phyloP scores from a whole-genome alignment of 2,113 vertebrate species.

The Daubentonia madagascariensis region DNA sequence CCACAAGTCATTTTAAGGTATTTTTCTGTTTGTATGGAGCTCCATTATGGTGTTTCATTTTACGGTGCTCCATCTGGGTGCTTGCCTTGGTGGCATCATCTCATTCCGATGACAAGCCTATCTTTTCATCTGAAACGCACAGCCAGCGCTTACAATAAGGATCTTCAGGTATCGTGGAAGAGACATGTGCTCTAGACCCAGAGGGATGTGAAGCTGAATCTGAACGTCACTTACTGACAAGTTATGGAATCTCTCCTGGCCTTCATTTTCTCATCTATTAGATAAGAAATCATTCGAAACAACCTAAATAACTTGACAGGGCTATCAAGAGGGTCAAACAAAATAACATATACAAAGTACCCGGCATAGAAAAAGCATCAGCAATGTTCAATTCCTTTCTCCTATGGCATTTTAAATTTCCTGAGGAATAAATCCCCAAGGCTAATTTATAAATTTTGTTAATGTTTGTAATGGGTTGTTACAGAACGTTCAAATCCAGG shows the following conservation, averaged over 20 bases:
- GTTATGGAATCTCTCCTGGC: background rate
- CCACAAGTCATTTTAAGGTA: background rate
- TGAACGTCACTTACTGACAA: background rate
- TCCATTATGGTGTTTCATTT: background rate
- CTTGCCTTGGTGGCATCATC: background rate
- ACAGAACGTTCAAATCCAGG: background rate
- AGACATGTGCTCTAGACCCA: background rate
- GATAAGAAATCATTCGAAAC: background rate
- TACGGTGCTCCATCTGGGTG: background rate
- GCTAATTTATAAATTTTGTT: background rate
- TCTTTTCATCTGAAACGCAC: background rate
- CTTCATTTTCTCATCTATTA: background rate
- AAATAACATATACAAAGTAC: background rate
- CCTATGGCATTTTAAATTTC: background rate
- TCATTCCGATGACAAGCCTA: background rate
- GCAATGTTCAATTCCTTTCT: background rate
- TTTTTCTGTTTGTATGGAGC: background rate
- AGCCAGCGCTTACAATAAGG: background rate
- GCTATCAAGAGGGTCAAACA: background rate
- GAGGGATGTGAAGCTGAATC: background rate
- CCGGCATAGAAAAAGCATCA: background rate
- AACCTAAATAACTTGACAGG: background rate
- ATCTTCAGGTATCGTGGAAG: background rate
- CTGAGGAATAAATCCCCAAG: background rate
- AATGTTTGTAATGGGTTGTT: background rate